Evolutionary conservation across 2,113 vertebrate genomes (phyloP).

Genomic region (Cyanistes caeruleus): DNA sequence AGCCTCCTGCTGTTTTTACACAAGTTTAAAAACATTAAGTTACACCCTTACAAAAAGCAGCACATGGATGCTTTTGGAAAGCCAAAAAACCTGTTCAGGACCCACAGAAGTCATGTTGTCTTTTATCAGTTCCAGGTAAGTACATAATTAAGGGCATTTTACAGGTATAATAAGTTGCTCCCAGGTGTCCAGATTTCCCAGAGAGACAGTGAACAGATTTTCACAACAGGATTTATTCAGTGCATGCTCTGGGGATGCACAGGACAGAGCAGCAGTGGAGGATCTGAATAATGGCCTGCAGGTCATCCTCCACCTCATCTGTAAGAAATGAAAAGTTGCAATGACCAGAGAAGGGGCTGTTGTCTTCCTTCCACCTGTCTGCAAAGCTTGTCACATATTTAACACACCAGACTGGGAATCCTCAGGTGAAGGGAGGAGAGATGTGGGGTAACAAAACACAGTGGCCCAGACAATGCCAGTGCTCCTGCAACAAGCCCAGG

Average conservation of each 20-base stretch:
- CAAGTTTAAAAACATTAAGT: not conserved
- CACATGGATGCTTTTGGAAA: not conserved
- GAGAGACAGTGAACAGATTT: not conserved
- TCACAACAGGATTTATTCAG: conserved; percentile 60
- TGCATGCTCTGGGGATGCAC: not conserved
- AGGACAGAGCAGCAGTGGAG: not conserved
- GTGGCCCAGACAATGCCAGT: not conserved
- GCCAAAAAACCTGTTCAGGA: not conserved
- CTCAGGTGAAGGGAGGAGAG: not conserved
- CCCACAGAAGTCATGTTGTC: not conserved
- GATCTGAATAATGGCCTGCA: not conserved
- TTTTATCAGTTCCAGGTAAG: not conserved
- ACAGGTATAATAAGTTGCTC: too few relatives aligned
- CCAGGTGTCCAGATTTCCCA: not conserved
- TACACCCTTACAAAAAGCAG: not conserved
- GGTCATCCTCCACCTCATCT: not conserved
- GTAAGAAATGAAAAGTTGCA: not conserved
- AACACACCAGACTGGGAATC: not conserved
- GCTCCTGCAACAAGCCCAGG: not conserved
- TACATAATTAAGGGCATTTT: not conserved
- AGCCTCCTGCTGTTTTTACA: not conserved
- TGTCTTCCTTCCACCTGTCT: not conserved
- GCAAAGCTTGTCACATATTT: not conserved
- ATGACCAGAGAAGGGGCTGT: not conserved
- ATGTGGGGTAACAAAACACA: not conserved